phyloP scores from a whole-genome alignment of 2,888 invertebrate genomes.

The Nephrotoma flavescens region DNA sequence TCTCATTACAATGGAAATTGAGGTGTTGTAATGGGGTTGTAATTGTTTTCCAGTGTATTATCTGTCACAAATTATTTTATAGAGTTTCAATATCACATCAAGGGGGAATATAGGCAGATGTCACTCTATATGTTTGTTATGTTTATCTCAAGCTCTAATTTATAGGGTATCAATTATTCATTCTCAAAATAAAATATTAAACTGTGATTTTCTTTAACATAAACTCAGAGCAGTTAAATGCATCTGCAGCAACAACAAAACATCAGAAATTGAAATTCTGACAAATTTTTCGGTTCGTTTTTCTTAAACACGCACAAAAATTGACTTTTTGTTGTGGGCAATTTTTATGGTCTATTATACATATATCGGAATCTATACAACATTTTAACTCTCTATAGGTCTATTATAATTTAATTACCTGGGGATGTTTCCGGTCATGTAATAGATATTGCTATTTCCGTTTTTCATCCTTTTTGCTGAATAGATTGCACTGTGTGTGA shows the following conservation, averaged over 20 bases:
- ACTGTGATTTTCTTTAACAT: neutral
- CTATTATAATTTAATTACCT: neutral
- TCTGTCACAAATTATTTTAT: neutral
- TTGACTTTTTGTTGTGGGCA: neutral
- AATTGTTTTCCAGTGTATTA: neutral
- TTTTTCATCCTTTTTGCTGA: neutral
- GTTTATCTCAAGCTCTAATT: neutral
- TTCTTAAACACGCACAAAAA: neutral
- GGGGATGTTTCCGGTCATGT: neutral
- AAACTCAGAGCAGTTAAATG: neutral
- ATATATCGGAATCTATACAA: neutral
- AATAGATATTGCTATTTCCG: neutral
- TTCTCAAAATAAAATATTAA: neutral
- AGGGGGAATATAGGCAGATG: conserved; percentile 7
- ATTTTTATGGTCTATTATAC: neutral
- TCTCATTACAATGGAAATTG: neutral
- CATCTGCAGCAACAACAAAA: neutral
- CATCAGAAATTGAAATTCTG: neutral
- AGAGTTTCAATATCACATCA: neutral
- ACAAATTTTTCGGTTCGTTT: neutral
- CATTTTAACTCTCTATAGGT: neutral
- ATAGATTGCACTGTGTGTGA: neutral
- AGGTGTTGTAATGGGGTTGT: conserved; percentile 5
- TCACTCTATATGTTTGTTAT: neutral
- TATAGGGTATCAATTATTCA: neutral